Base-by-base conservation (phyloP, 2,888 invertebrate species). In the Cinara cedri region DNA sequence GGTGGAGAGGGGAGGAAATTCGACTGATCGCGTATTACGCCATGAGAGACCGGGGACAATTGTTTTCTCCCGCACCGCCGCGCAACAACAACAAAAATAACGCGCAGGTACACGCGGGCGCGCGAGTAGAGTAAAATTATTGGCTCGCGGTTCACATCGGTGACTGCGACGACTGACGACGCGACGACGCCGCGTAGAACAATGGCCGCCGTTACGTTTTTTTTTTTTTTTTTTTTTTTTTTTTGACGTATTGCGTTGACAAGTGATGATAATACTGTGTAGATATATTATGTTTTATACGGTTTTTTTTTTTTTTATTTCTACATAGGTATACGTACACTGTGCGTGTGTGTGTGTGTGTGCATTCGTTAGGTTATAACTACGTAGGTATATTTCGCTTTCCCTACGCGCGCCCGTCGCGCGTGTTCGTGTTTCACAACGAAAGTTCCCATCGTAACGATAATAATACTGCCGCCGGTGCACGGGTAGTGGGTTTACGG, bases 131-230 rank as follows among this genome's bases (percentile, higher is more conserved):
- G 54, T 21, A 1, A 54, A 54, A 70, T 70, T n/a, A n/a, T n/a
- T 54, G 34, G 34, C 70, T 34, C 42, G 34, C 34, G 70, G 70
- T 70, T 70, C 70, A 70, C 70, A 54, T 54, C 34, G n/a, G n/a
- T n/a, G n/a, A n/a, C n/a, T n/a, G 70, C 42, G 34, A 34, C 34
- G 34, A 34, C 34, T n/a, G 34, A 34, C 34, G 34, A 34, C 34
- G 34, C 34, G 34, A 34, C 34, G 34, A 34, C 16, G 4, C 34
- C 21, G 13, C 57, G 62, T 34, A 62, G 70, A 70, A 70, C 70
- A 70, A 70, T 70, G 70, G 70, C 24, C 49, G n/a, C 54, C 54
- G 42, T 70, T 34, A 34, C 19, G 26, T 68, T 68, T 54, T n/a
- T 34, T 34, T 34, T 34, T 34, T 34, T 34, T 34, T 6, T 34